Percentiles rank a stretch among this genome's conserved stretches.
phyloP scores from a whole-genome alignment of 2,113 vertebrate species.

The Sceloporus tristichus region DNA sequence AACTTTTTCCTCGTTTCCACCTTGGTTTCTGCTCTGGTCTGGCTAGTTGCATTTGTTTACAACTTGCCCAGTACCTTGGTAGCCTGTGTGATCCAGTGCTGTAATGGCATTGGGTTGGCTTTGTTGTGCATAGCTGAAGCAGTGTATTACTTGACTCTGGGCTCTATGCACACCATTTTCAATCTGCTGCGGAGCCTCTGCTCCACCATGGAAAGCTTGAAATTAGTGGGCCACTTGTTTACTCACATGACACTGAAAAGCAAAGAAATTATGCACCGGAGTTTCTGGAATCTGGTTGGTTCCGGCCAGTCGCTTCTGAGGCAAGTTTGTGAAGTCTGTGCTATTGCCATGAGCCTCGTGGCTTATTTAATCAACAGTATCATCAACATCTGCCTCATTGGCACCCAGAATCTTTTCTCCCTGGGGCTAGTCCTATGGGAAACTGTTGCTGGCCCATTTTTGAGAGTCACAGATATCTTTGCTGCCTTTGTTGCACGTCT shows the following conservation, averaged over 20 bases:
- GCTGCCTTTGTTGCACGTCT: slow-evolving; percentile 84
- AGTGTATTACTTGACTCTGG: slow-evolving; percentile 65
- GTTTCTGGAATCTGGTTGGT: slow-evolving; percentile 74
- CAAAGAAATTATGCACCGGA: slow-evolving; percentile 85
- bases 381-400: slow-evolving; percentile 89
- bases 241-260: slow-evolving; percentile 84
- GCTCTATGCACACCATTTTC: slow-evolving; percentile 66
- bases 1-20: slow-evolving; percentile 91
- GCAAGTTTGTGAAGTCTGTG: slow-evolving; percentile 84
- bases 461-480: slow-evolving; percentile 82
- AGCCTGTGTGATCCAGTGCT: slow-evolving; percentile 74
- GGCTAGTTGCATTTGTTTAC: slow-evolving; percentile 79
- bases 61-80: slow-evolving; percentile 82
- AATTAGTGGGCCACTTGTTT: slow-evolving; percentile 88
- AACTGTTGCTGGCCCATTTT: slow-evolving; percentile 77
- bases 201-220: slow-evolving; percentile 85
- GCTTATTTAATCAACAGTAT: slow-evolving; percentile 92
- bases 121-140: slow-evolving; percentile 73
- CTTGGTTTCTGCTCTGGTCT: slow-evolving; percentile 80
- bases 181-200: slow-evolving; percentile 77
- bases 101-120: slow-evolving; percentile 76
- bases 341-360: slow-evolving; percentile 86
- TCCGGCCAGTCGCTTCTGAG: slow-evolving; percentile 79
- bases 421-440: slow-evolving; percentile 81
- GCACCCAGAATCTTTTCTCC: slow-evolving; percentile 86